A percentile compares a stretch with the other conserved stretches of the same genome.
These are phyloP conservation scores for Cataglyphis rosenhaueri DNA, from an alignment of 2,888 invertebrate species.

Conservation along the genomic window DNA sequence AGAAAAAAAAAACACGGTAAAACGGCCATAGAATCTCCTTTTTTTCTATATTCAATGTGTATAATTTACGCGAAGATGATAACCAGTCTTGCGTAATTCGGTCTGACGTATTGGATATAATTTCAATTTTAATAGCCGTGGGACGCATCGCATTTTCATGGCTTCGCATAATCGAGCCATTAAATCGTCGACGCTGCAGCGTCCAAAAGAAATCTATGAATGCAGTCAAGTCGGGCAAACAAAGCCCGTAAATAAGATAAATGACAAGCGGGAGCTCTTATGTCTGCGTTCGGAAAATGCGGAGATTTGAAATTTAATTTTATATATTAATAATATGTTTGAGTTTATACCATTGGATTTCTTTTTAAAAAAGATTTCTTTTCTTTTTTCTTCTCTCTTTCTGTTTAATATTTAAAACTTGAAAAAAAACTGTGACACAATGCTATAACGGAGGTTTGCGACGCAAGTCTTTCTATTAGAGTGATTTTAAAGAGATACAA, in stretches of 20 bases:
- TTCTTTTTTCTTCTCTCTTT: background rate
- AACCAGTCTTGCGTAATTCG: constrained; percentile 63
- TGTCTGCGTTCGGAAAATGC: background rate
- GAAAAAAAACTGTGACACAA: background rate
- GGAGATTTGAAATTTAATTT: background rate
- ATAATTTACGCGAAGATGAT: constrained; percentile 55
- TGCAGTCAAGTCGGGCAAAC: background rate
- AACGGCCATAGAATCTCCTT: constrained; percentile 1
- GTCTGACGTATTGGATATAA: constrained; percentile 56
- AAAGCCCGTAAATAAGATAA: constrained; percentile 24
- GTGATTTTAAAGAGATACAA: background rate
- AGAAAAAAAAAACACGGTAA: background rate
- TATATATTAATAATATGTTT: background rate
- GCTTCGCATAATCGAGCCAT: constrained; percentile 64
- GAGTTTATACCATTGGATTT: background rate
- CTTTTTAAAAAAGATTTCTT: background rate
- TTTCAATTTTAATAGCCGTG: constrained; percentile 64
- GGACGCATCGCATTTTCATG: constrained; percentile 56
- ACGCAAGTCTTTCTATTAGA: background rate
- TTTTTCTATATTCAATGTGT: constrained; percentile 1
- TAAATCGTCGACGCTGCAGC: constrained; percentile 53
- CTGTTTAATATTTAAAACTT: background rate
- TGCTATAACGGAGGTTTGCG: background rate
- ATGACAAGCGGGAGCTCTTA: background rate
- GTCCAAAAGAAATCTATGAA: constrained; percentile 8